Conservation (phyloP, 1,140 invertebrate genomes). For the Atta colombica region DNA sequence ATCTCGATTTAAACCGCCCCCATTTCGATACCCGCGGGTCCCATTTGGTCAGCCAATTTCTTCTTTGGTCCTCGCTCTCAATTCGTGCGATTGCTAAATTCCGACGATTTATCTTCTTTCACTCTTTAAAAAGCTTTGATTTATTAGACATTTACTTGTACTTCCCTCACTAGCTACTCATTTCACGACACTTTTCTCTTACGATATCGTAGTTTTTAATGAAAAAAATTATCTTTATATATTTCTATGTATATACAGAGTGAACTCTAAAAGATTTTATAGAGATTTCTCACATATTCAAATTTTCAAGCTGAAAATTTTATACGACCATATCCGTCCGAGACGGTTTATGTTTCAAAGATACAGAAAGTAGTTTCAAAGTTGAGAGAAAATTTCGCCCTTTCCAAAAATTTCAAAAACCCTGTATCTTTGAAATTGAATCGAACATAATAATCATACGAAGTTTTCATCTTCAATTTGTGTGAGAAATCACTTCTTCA, state of each 20-base stretch:
- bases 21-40: slow-evolving; percentile 62
- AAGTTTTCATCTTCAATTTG: too few relatives aligned
- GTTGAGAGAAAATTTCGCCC: too few relatives aligned
- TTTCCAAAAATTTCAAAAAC: too few relatives aligned
- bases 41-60: slow-evolving; percentile 72
- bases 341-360: too few relatives aligned
- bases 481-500: too few relatives aligned
- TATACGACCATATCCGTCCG: too few relatives aligned
- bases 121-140: slow-evolving; percentile 26
- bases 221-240: background rate
- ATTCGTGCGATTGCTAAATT: slow-evolving; percentile 53
- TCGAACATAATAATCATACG: too few relatives aligned
- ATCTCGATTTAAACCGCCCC: slow-evolving; percentile 77
- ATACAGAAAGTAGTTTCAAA: too few relatives aligned
- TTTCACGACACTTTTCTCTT: background rate
- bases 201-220: background rate
- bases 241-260: background rate
- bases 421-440: too few relatives aligned
- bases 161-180: background rate
- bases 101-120: slow-evolving; percentile 32
- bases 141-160: slow-evolving; percentile 39
- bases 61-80: slow-evolving; percentile 58
- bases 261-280: too few relatives aligned
- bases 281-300: too few relatives aligned
- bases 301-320: too few relatives aligned